A percentile compares a stretch with the other conserved stretches of the same genome.
phyloP scores from a whole-genome alignment of 2,888 invertebrate genomes.

The Macrophya annulata region DNA sequence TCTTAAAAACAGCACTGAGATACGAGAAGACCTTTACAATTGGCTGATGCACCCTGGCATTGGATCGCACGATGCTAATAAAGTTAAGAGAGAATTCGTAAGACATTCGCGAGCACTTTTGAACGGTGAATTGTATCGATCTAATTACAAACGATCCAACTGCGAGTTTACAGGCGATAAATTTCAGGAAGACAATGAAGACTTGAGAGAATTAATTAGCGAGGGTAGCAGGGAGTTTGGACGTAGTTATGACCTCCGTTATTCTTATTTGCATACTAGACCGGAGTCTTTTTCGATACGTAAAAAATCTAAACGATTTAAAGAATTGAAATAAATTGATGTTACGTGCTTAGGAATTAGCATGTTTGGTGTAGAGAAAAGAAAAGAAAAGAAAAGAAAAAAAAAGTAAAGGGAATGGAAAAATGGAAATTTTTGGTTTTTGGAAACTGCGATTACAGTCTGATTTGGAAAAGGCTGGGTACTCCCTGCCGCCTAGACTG shows the following conservation, averaged over 20 bases:
- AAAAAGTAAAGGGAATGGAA: background rate
- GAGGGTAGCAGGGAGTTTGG: slow-evolving; percentile 66
- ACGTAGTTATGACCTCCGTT: background rate
- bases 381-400: background rate
- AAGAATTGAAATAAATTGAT: background rate
- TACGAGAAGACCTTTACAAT: slow-evolving; percentile 52
- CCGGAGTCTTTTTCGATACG: background rate
- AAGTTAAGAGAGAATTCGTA: slow-evolving; percentile 43
- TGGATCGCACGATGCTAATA: background rate
- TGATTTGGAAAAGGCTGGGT: slow-evolving; percentile 74
- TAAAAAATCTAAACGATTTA: slow-evolving; percentile 16
- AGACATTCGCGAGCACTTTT: slow-evolving; percentile 53
- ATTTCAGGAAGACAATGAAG: slow-evolving; percentile 30
- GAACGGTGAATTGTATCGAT: slow-evolving; percentile 41
- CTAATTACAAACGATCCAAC: background rate
- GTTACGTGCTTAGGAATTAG: background rate
- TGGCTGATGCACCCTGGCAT: slow-evolving; percentile 49
- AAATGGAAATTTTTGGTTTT: slow-evolving; percentile 40
- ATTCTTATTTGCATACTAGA: background rate
- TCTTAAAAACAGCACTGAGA: slow-evolving; percentile 4
- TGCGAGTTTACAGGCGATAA: background rate
- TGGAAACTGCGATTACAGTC: slow-evolving; percentile 63
- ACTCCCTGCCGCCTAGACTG: slow-evolving; percentile 62
- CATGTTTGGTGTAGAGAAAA: background rate
- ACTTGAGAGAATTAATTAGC: slow-evolving; percentile 56